Base-by-base conservation (phyloP, 2,113 vertebrate genomes). In the Oncorhynchus kisutch region DNA sequence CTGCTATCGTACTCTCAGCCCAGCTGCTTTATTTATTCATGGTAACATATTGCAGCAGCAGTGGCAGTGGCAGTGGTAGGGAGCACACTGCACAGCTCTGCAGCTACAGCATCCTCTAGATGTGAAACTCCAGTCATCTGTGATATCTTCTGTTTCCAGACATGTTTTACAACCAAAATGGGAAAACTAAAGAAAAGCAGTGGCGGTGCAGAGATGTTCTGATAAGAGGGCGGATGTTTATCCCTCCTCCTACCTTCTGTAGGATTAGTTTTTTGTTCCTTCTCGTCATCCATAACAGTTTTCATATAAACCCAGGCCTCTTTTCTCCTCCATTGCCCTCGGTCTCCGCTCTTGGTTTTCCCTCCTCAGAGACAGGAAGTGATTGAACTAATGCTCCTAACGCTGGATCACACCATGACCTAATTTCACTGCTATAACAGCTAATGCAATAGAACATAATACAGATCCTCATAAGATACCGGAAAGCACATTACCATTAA, bases 21-120 rank as follows among this genome's bases (percentile, higher is more conserved):
- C 76, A 8, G 4, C 59, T 45, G 39, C 64, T 77, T 77, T 74
- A 81, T 74, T 81, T 78, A 74, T 81, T 81, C 31, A 71, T 78
- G 75, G 59, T 62, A 67, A 77, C 71, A 81, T 74, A 77, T 73
- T 77, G 75, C 67, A 39, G 71, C 69, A 77, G 34, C 57, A 77
- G 72, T 60, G 24, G 74, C 29, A 72, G 69, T 54, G 24, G 74
- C 24, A 72, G 69, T 54, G 9, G 39, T 45, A 9, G 57, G 70
- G 24, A 69, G 70, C 70, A 49, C 48, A 67, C 27, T 9, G 22
- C 24, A n/a, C 12, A 66, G 64, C 64, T 66, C 22, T 29, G 66
- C 67, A 18, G 14, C 67, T 68, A n/a, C 29, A 27, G 27, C 27
- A 27, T 68, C 18, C 67, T 22, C 18, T 31, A 67, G 65, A 66